Conservation (phyloP, 2,113 vertebrate genomes). For the Dendropsophus ebraccatus region DNA sequence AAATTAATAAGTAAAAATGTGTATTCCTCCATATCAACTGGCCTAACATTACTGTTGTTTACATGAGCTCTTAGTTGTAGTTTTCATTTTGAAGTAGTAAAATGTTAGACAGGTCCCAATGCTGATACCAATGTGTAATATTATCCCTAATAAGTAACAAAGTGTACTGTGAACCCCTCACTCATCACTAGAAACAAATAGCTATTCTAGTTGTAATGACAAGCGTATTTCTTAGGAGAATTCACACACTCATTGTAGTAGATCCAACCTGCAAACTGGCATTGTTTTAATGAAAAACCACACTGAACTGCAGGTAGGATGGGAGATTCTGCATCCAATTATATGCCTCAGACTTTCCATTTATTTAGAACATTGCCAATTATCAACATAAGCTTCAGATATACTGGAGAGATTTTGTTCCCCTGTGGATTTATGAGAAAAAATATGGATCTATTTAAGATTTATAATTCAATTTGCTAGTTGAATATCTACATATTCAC, state of each 20-base stretch:
- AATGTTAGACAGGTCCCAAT: not conserved
- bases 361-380: not conserved
- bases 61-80: no score
- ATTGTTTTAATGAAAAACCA: not conserved
- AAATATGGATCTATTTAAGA: conserved; percentile 31
- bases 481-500: conserved; percentile 46
- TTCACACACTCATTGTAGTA: not conserved
- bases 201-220: not conserved
- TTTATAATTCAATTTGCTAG: conserved; percentile 31
- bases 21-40: no score
- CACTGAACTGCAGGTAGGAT: not conserved
- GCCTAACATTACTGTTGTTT: no score
- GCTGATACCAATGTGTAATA: no score
- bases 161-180: not conserved
- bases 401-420: not conserved
- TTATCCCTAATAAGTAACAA: no score
- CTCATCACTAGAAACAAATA: not conserved
- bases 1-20: no score
- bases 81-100: not conserved
- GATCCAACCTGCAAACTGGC: not conserved
- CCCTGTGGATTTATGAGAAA: conserved; percentile 11
- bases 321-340: not conserved
- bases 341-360: not conserved
- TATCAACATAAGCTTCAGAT: not conserved
- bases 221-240: not conserved